Conservation (phyloP, 2,888 invertebrate species). For the Acleris emargana region DNA sequence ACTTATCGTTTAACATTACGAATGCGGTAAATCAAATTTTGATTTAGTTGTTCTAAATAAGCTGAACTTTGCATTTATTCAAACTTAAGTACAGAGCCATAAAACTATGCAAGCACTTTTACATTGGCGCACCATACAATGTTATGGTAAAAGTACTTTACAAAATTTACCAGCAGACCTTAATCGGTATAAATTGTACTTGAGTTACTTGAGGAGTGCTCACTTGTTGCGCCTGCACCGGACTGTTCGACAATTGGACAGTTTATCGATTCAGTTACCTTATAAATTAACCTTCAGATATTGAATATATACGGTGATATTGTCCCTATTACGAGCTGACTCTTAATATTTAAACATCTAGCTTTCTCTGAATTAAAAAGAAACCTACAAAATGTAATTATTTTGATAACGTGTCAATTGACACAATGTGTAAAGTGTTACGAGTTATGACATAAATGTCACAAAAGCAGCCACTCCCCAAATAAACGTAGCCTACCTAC, state of each 20-base stretch:
- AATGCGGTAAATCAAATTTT: constrained; percentile 30
- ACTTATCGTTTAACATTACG: constrained; percentile 26
- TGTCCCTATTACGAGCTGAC: constrained; percentile 7
- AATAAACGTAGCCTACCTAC: constrained; percentile 13
- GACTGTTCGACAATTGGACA: not conserved
- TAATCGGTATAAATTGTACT: constrained; percentile 17
- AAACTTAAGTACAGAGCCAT: constrained; percentile 21
- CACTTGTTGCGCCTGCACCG: not conserved
- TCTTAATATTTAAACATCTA: constrained; percentile 25
- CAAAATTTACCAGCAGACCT: constrained; percentile 8
- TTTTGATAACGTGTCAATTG: no score
- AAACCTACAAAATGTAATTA: not conserved
- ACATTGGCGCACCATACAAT: constrained; percentile 18
- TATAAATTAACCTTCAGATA: constrained; percentile 31
- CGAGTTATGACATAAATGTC: constrained; percentile 13
- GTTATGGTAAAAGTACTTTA: constrained; percentile 13
- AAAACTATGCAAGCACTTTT: constrained; percentile 26
- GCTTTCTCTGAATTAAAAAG: constrained; percentile 19
- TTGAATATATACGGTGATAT: constrained; percentile 23
- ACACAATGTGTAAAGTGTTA: constrained; percentile 3
- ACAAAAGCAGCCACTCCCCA: constrained; percentile 31
- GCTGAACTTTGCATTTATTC: constrained; percentile 18
- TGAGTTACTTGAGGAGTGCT: constrained; percentile 30
- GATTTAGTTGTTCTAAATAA: constrained; percentile 20
- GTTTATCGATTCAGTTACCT: constrained; percentile 26